Evolutionary conservation across 2,113 vertebrate species (phyloP), one percentile per base, ranked within the genome.

Genomic region (Lepidothrix coronata): DNA sequence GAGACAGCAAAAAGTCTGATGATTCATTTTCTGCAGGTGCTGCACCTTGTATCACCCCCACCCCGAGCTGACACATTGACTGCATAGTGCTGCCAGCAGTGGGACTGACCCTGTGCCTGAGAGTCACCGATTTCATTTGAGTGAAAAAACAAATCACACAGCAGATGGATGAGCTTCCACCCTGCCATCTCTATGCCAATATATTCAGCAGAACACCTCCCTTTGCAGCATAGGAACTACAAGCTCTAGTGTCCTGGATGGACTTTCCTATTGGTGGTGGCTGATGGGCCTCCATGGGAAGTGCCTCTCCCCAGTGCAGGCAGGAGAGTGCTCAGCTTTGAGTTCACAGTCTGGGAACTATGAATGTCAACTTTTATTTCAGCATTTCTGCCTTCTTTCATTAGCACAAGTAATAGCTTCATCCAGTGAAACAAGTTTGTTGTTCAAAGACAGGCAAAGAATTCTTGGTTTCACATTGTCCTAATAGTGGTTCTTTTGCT

Each of bases 31-130:
- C 39, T 12, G 11, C 27, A 52, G 19, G 22, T 33, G 7, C 43
- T 75, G 37, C 0, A 0, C 17, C 33, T 49, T n/a, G 1, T 28
- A 46, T 37, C 14, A 44, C 23, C 6, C 8, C 21, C 4, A 65
- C 23, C 31, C 35, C 20, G 9, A 31, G 33, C 24, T 37, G 22
- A 74, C 2, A 11, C 52, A 16, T 15, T 28, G 5, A 31, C 23
- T 63, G 49, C n/a, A 14, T 2, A 12, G 30, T 18, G 33, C 24
- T 44, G n/a, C 43, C 4, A 28, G 37, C 17, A 65, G 24, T 9
- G 9, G 33, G 57, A 54, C 19, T n/a, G n/a, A 14, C 22, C 15
- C 30, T 30, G 9, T 17, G 7, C n/a, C 8, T 31, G 15, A 31
- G 6, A 12, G 1, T 11, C 22, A 51, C 30, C 55, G 20, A 35